These are phyloP conservation scores for Stenichneumon culpator DNA, from an alignment of 2,888 invertebrate genomes.

Conservation along the genomic window DNA sequence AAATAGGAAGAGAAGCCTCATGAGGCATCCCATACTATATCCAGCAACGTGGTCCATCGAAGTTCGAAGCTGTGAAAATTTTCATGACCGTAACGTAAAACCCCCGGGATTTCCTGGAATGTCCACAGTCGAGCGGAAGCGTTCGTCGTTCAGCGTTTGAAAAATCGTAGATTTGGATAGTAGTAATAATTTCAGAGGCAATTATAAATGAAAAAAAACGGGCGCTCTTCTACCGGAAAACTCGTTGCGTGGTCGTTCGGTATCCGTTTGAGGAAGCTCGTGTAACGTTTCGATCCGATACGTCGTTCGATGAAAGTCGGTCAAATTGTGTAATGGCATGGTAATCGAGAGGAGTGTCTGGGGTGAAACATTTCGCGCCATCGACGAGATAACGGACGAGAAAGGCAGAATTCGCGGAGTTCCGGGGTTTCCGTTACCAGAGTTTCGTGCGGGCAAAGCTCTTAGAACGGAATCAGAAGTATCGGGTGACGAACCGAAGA, in stretches of 20 bases:
- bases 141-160: neutral
- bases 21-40: neutral
- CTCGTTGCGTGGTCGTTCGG: neutral
- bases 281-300: neutral
- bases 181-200: neutral
- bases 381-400: neutral
- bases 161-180: neutral
- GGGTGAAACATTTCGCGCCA: neutral
- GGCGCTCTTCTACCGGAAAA: neutral
- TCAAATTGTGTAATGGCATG: constrained; percentile 17
- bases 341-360: neutral
- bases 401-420: neutral
- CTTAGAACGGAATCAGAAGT: neutral
- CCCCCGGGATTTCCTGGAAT: constrained; percentile 2
- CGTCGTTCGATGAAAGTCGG: constrained; percentile 5
- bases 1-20: constrained; percentile 9
- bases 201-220: neutral
- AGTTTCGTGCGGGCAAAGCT: neutral
- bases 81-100: constrained; percentile 2
- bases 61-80: neutral
- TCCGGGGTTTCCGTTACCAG: neutral
- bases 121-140: neutral
- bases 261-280: neutral
- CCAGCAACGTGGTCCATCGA: neutral
- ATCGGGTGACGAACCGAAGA: constrained; percentile 11